Evolutionary conservation across 1,140 invertebrate species (phyloP).

Genomic region (Drosophila watanabei): DNA sequence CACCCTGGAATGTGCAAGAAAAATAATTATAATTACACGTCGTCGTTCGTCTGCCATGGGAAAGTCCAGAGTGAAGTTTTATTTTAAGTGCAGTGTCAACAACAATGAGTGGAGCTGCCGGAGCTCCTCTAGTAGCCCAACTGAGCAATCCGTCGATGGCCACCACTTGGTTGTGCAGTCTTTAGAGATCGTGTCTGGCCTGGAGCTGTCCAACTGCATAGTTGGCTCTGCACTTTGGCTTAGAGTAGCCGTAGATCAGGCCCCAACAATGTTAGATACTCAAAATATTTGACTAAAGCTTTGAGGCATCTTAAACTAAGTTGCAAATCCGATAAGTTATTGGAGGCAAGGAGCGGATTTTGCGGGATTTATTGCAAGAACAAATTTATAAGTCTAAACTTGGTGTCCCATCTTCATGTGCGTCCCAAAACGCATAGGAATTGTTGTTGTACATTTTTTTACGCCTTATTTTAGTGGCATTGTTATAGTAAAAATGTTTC

Average conservation of each 20-base stretch:
- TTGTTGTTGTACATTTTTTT: neutral
- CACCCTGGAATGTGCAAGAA: conserved; percentile 41
- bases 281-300: conserved; percentile 14
- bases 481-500: no score
- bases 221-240: conserved; percentile 16
- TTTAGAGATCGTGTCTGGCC: conserved; percentile 43
- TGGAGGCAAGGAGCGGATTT: neutral
- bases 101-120: conserved; percentile 30
- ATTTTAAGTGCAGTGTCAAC: conserved; percentile 47
- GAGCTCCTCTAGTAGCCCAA: conserved; percentile 5
- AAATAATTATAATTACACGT: conserved; percentile 48
- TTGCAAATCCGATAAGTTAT: neutral
- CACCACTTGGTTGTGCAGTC: conserved; percentile 34
- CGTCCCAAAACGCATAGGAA: neutral
- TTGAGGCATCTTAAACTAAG: neutral
- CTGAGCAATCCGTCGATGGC: conserved; percentile 33
- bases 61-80: conserved; percentile 46
- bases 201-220: conserved; percentile 48
- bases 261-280: conserved; percentile 10
- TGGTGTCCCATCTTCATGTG: no score
- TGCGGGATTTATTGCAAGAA: no score
- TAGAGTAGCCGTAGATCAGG: neutral
- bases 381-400: neutral
- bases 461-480: no score
- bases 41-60: conserved; percentile 42